Evolutionary conservation across 2,888 invertebrate genomes (phyloP), one percentile per base, ranked within the genome.

Genomic region (Patella depressa): DNA sequence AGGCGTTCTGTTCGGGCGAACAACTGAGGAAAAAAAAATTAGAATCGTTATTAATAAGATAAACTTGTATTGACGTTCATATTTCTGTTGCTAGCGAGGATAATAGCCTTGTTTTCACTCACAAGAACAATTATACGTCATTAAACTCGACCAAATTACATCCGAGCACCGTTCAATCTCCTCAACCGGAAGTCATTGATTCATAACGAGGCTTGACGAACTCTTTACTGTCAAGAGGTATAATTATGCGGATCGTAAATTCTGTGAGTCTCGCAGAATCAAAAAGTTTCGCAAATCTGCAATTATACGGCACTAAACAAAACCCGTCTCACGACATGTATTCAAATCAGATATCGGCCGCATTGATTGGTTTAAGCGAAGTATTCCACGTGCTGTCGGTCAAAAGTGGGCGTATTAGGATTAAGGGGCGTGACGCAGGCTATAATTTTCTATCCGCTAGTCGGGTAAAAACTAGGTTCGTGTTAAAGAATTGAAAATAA

Each of bases 151-250:
- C 45, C 45, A 45, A 45, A 45, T 45, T 45, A 45, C 45, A 45
- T 45, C 45, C 45, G 45, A 45, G 45, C 45, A 45, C 45, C 45
- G 45, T 45, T 45, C 45, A 45, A 45, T 45, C 45, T 45, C 45
- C 45, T 45, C 19, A 65, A 65, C 65, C 19, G 65, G 65, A 65
- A 19, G 65, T 65, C 65, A 14, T 65, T 65, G 65, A 65, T 65
- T 65, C 65, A 65, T 19, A 65, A 65, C 65, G 65, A 65, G 19
- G 65, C 65, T 65, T 65, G 65, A 65, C 24, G 76, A 72, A 65
- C 76, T 69, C 76, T 57, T 65, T 69, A 70, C 53, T 53, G 55
- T 53, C 34, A 55, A 53, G 69, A 69, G 73, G 53, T 76, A n/a
- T 73, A 76, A 76, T 76, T 76, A 76, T 54, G 53, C 12, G 71